Evolutionary conservation across 2,113 vertebrate genomes (phyloP).

Genomic region (Felis chaus): DNA sequence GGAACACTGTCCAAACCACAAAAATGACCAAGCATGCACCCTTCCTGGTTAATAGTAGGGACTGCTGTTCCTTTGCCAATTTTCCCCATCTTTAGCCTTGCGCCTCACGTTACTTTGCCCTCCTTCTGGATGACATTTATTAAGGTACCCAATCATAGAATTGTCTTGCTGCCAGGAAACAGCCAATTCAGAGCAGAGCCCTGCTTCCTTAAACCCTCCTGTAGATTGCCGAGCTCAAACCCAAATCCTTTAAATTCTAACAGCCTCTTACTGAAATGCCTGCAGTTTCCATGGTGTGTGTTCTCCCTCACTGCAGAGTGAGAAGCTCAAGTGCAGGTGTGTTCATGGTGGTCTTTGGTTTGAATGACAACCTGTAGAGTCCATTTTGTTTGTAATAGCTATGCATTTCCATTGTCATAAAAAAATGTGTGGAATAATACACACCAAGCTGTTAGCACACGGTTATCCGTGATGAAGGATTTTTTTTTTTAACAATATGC

Average conservation of each 20-base stretch:
- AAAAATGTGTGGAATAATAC: background rate
- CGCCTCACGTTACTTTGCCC: background rate
- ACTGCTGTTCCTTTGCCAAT: background rate
- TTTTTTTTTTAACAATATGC: background rate
- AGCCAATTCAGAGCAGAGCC: background rate
- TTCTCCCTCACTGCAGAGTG: background rate
- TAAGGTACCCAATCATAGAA: background rate
- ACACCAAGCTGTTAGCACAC: background rate
- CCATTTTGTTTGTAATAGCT: background rate
- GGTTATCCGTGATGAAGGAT: background rate
- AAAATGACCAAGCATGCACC: background rate
- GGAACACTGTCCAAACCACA: background rate
- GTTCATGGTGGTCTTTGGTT: background rate
- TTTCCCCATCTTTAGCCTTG: background rate
- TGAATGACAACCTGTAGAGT: background rate
- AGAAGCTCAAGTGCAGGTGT: background rate
- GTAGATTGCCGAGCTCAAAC: background rate
- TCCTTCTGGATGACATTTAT: background rate
- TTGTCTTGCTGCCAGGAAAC: background rate
- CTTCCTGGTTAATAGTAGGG: background rate
- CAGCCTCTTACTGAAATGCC: background rate
- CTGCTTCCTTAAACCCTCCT: background rate
- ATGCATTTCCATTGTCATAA: background rate
- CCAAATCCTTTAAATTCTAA: background rate
- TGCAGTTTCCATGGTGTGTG: accelerated